Percentiles rank a stretch among this genome's conserved stretches.
These are phyloP conservation scores for Neopelma chrysocephalum DNA, from an alignment of 2,797 vertebrate species.

Conservation along the genomic window DNA sequence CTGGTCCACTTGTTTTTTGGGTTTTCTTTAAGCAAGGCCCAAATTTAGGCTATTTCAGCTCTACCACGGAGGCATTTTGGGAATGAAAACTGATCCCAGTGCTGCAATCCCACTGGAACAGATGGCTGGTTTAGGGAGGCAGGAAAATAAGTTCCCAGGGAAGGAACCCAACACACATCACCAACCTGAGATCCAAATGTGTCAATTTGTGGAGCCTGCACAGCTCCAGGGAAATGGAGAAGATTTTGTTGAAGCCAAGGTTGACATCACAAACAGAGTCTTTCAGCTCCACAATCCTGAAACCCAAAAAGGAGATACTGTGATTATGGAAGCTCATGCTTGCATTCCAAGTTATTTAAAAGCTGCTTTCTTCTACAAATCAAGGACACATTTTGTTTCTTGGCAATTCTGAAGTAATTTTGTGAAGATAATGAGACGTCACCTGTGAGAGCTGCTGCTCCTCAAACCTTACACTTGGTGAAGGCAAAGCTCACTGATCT, in stretches of 20 bases:
- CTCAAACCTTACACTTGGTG: not conserved
- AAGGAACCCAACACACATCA: not conserved
- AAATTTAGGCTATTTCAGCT: not conserved
- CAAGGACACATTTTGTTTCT: too few species aligned
- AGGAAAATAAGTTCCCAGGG: not conserved
- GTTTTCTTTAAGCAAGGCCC: not conserved
- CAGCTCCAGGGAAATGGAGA: conserved; percentile 77
- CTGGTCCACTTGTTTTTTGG: not conserved
- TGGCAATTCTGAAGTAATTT: not conserved
- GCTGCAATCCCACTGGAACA: not conserved
- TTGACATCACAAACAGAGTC: conserved; percentile 84
- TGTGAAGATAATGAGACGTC: not conserved
- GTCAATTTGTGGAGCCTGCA: conserved; percentile 82
- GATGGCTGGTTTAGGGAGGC: not conserved
- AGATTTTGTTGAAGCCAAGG: conserved; percentile 91
- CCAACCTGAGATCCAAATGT: conserved; percentile 92
- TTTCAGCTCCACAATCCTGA: conserved; percentile 86
- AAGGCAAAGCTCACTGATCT: not conserved
- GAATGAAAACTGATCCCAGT: not conserved
- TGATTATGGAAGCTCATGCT: not conserved
- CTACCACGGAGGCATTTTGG: not conserved
- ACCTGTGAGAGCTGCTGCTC: not conserved
- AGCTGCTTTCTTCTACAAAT: not conserved
- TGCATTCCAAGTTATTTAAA: not conserved
- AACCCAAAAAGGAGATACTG: not conserved